A percentile compares a stretch with the other conserved stretches of the same genome.
phyloP scores from a whole-genome alignment of 2,888 invertebrate genomes.

The Patella pellucida region DNA sequence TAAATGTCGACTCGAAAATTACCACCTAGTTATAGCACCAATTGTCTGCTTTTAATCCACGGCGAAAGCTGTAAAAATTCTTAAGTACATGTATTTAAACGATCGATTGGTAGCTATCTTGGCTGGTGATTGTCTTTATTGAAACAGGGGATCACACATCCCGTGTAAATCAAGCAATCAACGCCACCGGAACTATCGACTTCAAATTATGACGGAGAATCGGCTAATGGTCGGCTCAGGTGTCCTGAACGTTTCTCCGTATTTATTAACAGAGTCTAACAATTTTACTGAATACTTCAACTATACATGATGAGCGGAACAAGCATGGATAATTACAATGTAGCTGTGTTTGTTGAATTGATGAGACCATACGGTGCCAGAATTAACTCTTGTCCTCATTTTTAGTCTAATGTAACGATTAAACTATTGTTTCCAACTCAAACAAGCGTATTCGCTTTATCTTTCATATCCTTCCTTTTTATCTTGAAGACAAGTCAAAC shows the following conservation, averaged over 20 bases:
- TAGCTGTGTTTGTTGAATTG: not conserved
- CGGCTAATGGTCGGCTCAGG: not conserved
- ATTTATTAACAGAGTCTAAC: slow-evolving; percentile 5
- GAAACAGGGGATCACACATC: not conserved
- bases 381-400: not conserved
- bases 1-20: not conserved
- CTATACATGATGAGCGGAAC: not conserved
- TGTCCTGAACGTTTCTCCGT: not conserved
- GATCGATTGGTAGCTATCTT: too few relatives aligned
- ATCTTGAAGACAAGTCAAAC: too few relatives aligned
- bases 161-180: not conserved
- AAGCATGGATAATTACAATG: not conserved
- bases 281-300: not conserved
- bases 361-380: not conserved
- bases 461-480: too few relatives aligned
- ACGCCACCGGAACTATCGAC: slow-evolving; percentile 2
- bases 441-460: too few relatives aligned
- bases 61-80: too few relatives aligned
- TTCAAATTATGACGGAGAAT: not conserved
- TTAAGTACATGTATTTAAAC: too few relatives aligned
- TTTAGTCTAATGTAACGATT: too few relatives aligned
- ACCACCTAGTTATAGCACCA: too few relatives aligned
- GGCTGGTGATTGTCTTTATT: too few relatives aligned
- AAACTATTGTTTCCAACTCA: too few relatives aligned
- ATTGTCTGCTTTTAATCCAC: too few relatives aligned